phyloP scores from a whole-genome alignment of 2,113 vertebrate genomes.

The Tinamus guttatus region DNA sequence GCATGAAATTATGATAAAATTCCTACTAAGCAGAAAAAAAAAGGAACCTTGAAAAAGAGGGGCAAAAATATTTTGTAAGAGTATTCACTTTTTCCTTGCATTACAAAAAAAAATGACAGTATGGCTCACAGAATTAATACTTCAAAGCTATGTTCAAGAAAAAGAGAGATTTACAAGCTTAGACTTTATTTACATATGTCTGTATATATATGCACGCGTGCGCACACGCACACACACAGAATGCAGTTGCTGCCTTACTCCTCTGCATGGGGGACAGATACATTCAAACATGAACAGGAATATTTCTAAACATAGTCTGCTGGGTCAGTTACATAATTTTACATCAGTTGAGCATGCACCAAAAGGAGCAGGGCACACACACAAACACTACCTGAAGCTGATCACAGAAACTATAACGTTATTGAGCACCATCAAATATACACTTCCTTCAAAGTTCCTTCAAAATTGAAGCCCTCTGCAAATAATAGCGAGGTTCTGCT shows the following conservation, averaged over 20 bases:
- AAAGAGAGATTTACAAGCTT: conserved; percentile 7
- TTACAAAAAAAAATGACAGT: conserved; percentile 19
- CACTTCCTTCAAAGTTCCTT: neutral
- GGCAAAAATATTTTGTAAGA: conserved; percentile 50
- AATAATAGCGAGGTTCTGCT: neutral
- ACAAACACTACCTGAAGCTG: neutral
- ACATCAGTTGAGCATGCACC: neutral
- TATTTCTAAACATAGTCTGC: neutral
- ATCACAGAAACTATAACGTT: neutral
- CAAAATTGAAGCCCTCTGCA: neutral
- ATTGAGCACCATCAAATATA: neutral
- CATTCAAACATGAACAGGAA: neutral
- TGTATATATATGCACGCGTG: neutral
- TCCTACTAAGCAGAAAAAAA: conserved; percentile 52
- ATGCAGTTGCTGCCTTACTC: neutral
- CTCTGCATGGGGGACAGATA: neutral
- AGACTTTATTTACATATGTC: neutral
- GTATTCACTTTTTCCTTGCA: conserved; percentile 5
- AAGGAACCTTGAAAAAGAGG: conserved; percentile 37
- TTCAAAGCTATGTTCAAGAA: conserved; percentile 24
- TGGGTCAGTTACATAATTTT: neutral
- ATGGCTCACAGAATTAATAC: conserved; percentile 58
- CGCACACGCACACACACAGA: neutral
- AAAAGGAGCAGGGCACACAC: neutral
- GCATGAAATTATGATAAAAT: conserved; percentile 74